A percentile compares a stretch with the other conserved stretches of the same genome.
These are phyloP conservation scores for Pollenia griseotomentosa DNA, from an alignment of 2,888 invertebrate genomes.

Conservation along the genomic window DNA sequence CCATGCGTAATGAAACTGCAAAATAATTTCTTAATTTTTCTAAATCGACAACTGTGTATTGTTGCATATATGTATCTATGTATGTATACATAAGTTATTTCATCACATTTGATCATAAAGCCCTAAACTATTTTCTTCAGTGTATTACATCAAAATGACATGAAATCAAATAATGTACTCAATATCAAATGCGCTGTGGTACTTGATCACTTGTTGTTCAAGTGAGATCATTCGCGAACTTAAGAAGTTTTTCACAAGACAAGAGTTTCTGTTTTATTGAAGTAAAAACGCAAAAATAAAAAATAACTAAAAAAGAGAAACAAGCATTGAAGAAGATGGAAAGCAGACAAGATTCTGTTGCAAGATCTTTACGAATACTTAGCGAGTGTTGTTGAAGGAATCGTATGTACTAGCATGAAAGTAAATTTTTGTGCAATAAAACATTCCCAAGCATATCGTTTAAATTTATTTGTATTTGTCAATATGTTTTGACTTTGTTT, in stretches of 20 bases:
- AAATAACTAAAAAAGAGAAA: background rate
- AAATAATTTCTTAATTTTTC: background rate
- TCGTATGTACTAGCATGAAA: slow-evolving; percentile 28
- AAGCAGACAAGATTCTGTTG: slow-evolving; percentile 64
- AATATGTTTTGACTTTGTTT: slow-evolving; percentile 82
- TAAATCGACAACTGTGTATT: no score
- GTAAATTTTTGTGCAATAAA: slow-evolving; percentile 27
- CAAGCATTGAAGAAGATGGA: slow-evolving; percentile 64
- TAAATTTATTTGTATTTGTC: slow-evolving; percentile 76
- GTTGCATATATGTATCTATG: no score
- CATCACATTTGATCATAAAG: background rate
- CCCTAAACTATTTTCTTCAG: background rate
- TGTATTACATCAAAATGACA: slow-evolving; percentile 40
- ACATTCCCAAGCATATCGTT: slow-evolving; percentile 66
- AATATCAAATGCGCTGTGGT: slow-evolving; percentile 45
- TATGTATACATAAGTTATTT: no score
- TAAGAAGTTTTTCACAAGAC: slow-evolving; percentile 40
- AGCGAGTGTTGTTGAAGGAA: slow-evolving; percentile 9
- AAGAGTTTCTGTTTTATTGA: slow-evolving; percentile 23
- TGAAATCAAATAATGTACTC: slow-evolving; percentile 49
- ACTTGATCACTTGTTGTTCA: slow-evolving; percentile 69
- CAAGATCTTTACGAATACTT: slow-evolving; percentile 16
- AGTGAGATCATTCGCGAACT: slow-evolving; percentile 58
- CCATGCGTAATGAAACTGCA: background rate
- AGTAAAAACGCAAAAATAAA: slow-evolving; percentile 16